A percentile compares a stretch with the other conserved stretches of the same genome.
Conservation (phyloP, 1,140 invertebrate genomes). For the Ips typographus region DNA sequence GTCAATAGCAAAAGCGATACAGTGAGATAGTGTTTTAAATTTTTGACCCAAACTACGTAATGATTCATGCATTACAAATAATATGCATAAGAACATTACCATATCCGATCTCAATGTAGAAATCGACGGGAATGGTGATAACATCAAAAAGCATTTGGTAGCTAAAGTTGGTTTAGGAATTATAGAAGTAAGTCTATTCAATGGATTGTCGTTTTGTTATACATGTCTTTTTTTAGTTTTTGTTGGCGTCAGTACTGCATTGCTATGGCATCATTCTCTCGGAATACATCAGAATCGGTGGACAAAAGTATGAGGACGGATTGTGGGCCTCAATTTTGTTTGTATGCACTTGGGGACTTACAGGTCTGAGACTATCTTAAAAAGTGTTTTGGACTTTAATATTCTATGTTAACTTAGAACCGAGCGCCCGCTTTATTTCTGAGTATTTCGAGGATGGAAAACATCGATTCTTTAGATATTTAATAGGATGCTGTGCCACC, state of each 20-base stretch:
- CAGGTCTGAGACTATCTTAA: conserved; percentile 21
- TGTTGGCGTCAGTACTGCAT: conserved; percentile 35
- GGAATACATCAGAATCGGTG: conserved; percentile 27
- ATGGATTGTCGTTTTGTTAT: too few relatives aligned
- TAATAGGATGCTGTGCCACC: conserved; percentile 16
- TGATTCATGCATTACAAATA: conserved; percentile 4
- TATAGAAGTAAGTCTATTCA: conserved; percentile 33
- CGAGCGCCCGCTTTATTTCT: conserved; percentile 28
- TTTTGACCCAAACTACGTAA: conserved; percentile 7
- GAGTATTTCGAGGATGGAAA: conserved; percentile 37
- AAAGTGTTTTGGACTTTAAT: background rate
- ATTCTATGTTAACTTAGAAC: conserved; percentile 28
- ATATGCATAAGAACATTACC: conserved; percentile 37
- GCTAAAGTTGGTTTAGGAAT: conserved; percentile 33
- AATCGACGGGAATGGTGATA: conserved; percentile 17
- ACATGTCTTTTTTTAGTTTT: conserved; percentile 35
- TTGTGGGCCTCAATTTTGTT: conserved; percentile 38
- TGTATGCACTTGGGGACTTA: conserved; percentile 30
- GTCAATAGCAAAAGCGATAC: background rate
- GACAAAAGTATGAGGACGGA: conserved; percentile 29
- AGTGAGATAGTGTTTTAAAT: background rate
- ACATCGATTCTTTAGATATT: conserved; percentile 24
- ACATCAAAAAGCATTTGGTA: conserved; percentile 30
- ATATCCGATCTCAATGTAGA: conserved; percentile 36
- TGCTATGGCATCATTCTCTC: conserved; percentile 41